Conservation (phyloP, 1,140 invertebrate genomes). For the Maconellicoccus hirsutus region DNA sequence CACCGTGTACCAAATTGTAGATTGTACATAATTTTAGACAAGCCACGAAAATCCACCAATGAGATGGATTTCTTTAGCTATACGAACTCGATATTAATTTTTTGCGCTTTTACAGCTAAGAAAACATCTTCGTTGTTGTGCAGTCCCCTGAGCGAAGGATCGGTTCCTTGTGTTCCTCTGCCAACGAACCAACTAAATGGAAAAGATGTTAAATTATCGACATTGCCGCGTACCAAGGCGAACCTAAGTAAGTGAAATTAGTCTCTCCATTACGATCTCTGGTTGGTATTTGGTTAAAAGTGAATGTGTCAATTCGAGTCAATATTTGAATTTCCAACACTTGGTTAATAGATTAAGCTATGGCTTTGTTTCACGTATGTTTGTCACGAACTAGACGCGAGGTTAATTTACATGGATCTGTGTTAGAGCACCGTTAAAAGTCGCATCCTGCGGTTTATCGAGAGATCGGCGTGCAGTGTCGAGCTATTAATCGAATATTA, state of each 20-base stretch:
- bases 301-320: no score
- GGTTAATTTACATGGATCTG: background rate
- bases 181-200: background rate
- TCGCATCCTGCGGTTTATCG: background rate
- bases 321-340: no score
- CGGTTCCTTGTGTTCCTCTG: background rate
- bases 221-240: background rate
- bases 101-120: background rate
- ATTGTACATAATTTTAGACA: no score
- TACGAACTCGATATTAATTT: no score
- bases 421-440: background rate
- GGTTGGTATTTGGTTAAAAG: no score
- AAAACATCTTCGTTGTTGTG: background rate
- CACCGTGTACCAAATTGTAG: no score
- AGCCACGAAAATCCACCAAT: no score
- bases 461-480: no score
- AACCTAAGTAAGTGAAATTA: background rate
- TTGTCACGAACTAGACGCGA: background rate
- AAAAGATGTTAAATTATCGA: background rate
- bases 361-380: background rate
- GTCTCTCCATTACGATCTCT: no score
- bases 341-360: no score
- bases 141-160: slow-evolving; percentile 6
- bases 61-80: no score
- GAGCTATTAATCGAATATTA: no score